Base-by-base conservation (phyloP, 2,888 invertebrate genomes). In the Xestobium rufovillosum region DNA sequence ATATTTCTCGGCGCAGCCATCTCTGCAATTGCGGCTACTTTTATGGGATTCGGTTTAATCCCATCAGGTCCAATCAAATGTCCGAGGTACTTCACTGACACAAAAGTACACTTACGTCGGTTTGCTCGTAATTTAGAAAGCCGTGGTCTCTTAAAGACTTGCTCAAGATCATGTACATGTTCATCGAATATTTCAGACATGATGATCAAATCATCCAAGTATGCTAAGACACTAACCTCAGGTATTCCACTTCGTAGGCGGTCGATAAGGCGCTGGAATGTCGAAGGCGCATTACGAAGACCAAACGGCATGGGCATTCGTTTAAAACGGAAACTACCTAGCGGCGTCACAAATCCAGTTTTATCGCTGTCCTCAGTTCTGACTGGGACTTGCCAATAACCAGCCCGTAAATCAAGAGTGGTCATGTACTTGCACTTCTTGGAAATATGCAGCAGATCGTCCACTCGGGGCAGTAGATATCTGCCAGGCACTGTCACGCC, bases 21-120 rank as follows among this genome's bases (percentile, higher is more conserved):
- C 9, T 31, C 10, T 26, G 28, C 10, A 2, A 40, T 31, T 2
- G 37, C 32, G 8, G 14, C 25, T n/a, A 39, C 16, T 11, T 32
- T 26, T 15, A 25, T 33, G 4, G 16, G 32, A 27, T 41, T 30
- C 14, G 38, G 19, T 34, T 38, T 29, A 12, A 41, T 25, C 10
- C 40, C 40, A 14, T 38, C 27, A 2, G 17, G 12, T 6, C 32
- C 15, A 3, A 40, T 31, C 10, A 31, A 10, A 26, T 39, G 36
- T 13, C 39, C 35, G 4, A 31, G 13, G 14, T 31, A 39, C 26
- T 31, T 31, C 6, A 26, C 31, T 4, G n/a, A 34, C 10, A 26
- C 14, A n/a, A 26, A 34, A 13, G 2, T 12, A 9, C 26, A 34
- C 15, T 34, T 34, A 6, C 9, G 4, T 3, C 34, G 12, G 9